Conservation (phyloP, 2,888 invertebrate genomes). For the Ernsta delagoae region DNA sequence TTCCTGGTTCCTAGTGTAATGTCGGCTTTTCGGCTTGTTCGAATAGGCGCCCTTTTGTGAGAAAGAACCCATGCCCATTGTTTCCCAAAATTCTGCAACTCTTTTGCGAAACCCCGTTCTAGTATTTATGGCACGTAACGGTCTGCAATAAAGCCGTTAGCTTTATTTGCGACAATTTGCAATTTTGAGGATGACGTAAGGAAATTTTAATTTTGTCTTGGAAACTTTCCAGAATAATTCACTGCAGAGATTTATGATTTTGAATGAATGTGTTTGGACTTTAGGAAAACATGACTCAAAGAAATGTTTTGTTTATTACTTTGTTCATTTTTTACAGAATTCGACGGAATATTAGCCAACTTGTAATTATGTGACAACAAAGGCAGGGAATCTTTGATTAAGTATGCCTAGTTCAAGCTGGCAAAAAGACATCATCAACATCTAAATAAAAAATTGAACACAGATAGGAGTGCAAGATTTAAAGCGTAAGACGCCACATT, state of each 20-base stretch:
- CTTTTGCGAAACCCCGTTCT: conserved; percentile 52
- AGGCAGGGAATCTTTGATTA: too few relatives aligned
- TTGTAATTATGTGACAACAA: too few relatives aligned
- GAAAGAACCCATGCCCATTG: conserved; percentile 47
- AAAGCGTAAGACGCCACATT: not conserved
- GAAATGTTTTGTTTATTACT: conserved; percentile 14
- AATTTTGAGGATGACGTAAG: conserved; percentile 23
- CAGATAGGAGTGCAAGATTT: not conserved
- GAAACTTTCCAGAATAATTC: conserved; percentile 32
- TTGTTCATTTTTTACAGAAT: conserved; percentile 4
- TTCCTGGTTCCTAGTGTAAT: conserved; percentile 32
- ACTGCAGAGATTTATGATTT: conserved; percentile 28
- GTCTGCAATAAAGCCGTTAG: conserved; percentile 57
- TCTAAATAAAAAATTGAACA: too few relatives aligned
- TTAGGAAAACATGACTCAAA: conserved; percentile 7
- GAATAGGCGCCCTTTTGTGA: conserved; percentile 42
- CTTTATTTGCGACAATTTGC: conserved; percentile 44
- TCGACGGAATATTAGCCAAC: not conserved
- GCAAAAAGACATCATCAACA: too few relatives aligned
- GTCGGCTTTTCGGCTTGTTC: conserved; percentile 49
- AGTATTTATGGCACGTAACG: conserved; percentile 41
- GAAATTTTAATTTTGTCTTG: conserved; percentile 21
- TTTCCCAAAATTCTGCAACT: conserved; percentile 56
- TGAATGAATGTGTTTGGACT: conserved; percentile 3
- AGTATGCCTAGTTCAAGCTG: too few relatives aligned